Evolutionary conservation across 1,140 invertebrate species (phyloP).

Genomic region (Epicauta chinensis): DNA sequence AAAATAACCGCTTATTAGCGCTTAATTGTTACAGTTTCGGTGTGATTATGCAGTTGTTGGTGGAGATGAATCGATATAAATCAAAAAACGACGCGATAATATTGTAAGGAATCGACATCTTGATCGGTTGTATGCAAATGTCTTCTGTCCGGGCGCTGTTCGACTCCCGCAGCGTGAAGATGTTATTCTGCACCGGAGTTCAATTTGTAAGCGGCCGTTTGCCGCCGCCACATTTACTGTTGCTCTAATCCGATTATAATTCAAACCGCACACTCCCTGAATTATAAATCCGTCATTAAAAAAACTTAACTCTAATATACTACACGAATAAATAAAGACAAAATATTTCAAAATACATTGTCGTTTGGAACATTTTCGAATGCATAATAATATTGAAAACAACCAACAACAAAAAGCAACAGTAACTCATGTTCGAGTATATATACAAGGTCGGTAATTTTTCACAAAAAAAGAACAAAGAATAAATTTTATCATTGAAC

Average conservation of each 20-base stretch:
- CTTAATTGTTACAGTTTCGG: no score
- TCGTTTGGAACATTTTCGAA: no score
- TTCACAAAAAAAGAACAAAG: background rate
- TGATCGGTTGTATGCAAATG: no score
- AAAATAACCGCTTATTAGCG: no score
- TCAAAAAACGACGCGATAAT: no score
- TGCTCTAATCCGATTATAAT: conserved; percentile 17
- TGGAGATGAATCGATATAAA: no score
- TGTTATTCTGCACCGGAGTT: conserved; percentile 10
- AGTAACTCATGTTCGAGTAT: background rate
- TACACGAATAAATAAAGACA: conserved; percentile 14
- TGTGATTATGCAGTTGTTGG: no score
- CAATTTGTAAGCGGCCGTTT: conserved; percentile 8
- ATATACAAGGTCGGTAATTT: background rate
- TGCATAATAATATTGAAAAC: background rate
- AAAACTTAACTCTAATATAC: conserved; percentile 17
- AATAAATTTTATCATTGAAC: conserved; percentile 1
- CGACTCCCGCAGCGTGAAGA: conserved; percentile 12
- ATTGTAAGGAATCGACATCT: no score
- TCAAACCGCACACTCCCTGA: conserved; percentile 16
- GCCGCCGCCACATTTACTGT: conserved; percentile 13
- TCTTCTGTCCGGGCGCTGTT: no score
- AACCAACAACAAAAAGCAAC: conserved; percentile 4
- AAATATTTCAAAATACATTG: conserved; percentile 8
- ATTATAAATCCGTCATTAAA: conserved; percentile 18